Conservation (phyloP, 2,888 invertebrate species). For the Penaeus monodon region DNA sequence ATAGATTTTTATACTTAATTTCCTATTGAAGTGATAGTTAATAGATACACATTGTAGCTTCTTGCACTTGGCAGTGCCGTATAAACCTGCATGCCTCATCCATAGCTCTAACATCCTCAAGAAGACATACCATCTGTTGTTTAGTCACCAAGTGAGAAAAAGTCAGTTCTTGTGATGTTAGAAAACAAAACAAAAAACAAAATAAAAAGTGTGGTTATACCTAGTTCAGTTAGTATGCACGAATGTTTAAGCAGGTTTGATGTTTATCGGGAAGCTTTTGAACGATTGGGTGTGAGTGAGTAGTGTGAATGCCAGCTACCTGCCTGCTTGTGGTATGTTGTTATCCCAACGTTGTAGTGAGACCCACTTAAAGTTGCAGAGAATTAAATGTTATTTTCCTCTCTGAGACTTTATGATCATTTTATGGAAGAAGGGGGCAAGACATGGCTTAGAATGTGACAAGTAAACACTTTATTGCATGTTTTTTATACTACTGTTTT, state of each 20-base stretch:
- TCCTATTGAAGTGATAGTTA: no score
- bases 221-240: slow-evolving; percentile 41
- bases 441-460: slow-evolving; percentile 17
- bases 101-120: slow-evolving; percentile 15
- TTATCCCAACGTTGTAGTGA: slow-evolving; percentile 5
- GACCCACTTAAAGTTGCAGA: no score
- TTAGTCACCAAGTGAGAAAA: slow-evolving; percentile 30
- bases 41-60: no score
- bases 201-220: slow-evolving; percentile 61
- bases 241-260: slow-evolving; percentile 5
- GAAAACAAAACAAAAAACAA: slow-evolving; percentile 35
- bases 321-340: slow-evolving; percentile 39
- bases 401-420: slow-evolving; percentile 33
- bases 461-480: no score
- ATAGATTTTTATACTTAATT: no score
- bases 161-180: slow-evolving; percentile 40
- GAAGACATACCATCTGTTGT: slow-evolving; percentile 21
- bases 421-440: slow-evolving; percentile 34
- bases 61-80: background rate
- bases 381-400: background rate
- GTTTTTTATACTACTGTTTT: no score
- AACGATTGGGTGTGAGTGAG: slow-evolving; percentile 14
- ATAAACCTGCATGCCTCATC: no score
- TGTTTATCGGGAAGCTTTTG: slow-evolving; percentile 8
- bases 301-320: slow-evolving; percentile 1